Conservation (phyloP, 2,113 vertebrate genomes). For the Vidua macroura region DNA sequence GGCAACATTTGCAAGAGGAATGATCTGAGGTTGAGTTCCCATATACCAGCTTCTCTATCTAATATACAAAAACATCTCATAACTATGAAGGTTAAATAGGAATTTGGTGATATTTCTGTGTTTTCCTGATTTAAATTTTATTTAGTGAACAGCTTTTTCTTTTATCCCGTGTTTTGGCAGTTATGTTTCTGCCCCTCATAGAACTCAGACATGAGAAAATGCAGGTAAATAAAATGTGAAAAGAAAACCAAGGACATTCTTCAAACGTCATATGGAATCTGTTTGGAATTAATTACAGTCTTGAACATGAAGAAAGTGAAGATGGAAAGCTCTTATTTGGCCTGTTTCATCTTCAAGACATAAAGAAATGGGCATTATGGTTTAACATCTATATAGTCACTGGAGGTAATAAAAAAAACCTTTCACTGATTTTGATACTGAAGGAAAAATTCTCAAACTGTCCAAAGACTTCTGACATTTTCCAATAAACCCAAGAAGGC, state of each 20-base stretch:
- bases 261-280: background rate
- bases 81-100: background rate
- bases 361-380: background rate
- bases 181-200: background rate
- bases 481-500: background rate
- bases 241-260: background rate
- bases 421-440: background rate
- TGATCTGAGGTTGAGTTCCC: background rate
- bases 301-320: background rate
- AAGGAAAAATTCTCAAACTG: background rate
- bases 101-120: background rate
- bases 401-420: background rate
- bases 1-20: background rate
- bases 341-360: background rate
- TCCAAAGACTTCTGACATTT: slow-evolving; percentile 24
- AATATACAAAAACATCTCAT: background rate
- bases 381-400: background rate
- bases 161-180: background rate
- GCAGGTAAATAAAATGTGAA: background rate
- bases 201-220: background rate
- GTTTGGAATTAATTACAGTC: background rate
- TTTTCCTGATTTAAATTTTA: background rate
- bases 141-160: background rate
- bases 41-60: background rate
- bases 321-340: background rate